Base-by-base conservation (phyloP, 2,888 invertebrate species). In the Lycia hirtaria region DNA sequence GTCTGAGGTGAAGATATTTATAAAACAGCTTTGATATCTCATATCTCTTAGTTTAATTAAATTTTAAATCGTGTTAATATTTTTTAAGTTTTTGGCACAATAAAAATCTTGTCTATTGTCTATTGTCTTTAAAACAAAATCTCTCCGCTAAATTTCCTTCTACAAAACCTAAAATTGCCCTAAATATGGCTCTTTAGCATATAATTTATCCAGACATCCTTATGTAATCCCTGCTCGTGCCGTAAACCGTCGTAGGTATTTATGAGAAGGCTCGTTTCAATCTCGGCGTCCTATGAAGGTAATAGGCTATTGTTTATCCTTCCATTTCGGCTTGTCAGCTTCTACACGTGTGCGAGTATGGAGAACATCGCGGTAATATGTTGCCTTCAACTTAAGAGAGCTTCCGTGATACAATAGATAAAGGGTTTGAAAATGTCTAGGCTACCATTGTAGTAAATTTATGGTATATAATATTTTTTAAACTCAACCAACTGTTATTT, bases 231-330 rank as follows among this genome's bases (percentile, higher is more conserved):
- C 62, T 62, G 67, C 63, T 64, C 45, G 61, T 52, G 48, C 55
- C 55, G 65, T 68, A 69, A 73, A 68, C 64, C 59, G 60, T 57
- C 47, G 58, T 55, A 57, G 59, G 64, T 73, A 76, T 80, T 79
- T 76, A 80, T 75, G 79, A 78, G 75, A 62, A 62, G 72, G 75
- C 70, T 72, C 71, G 73, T 72, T 79, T 72, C 75, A 82, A 81
- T 81, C 79, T 78, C 75, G 60, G 69, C 71, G 64, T 61, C 57
- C 71, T 74, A 68, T 69, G 69, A 70, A 74, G 75, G 72, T 77
- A 74, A 73, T 73, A 75, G 74, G 67, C 73, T 74, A 76, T 80
- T 80, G 80, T 78, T 80, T 76, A 75, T 73, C 63, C 71, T 73
- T 71, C 66, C 69, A 73, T 79, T 78, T 75, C 70, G 67, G 67